Base-by-base conservation (phyloP, 1,140 invertebrate genomes). In the Drosophila lini region DNA sequence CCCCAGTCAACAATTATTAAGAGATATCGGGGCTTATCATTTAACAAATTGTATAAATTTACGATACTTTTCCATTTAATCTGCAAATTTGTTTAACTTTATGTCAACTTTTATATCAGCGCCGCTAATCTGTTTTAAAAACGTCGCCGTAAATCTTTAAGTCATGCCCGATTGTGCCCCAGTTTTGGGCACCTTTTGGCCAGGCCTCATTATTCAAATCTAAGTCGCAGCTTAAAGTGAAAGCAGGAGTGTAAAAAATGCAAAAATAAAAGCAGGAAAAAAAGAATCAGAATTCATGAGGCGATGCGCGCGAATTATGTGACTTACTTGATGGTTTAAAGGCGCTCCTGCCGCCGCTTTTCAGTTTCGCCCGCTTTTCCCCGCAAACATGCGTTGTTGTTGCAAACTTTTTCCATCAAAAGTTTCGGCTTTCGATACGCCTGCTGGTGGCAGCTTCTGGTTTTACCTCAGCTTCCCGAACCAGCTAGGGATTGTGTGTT, bases 321-420 rank as follows among this genome's bases (percentile, higher is more conserved):
- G 64, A 81, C 60, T 80, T 80, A 71, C 77, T 88, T 83, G 80
- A 71, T 71, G 83, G 68, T 73, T 80, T 71, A 78, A 85, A 81
- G 42, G 57, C 47, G 55, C 50, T 45, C 38, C 16, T 34, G 19
- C 32, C 36, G 44, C 44, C 31, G 42, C 63, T 13, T 31, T 32
- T 28, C 44, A 48, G 56, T 64, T 36, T 60, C 22, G 13, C 61
- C 57, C 52, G 10, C 31, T 70, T 45, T 61, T 65, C 25, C 48
- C 69, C 69, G 40, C 57, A 58, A 64, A 69, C 85, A 89, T 88
- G 84, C 80, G 83, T 88, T 83, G 84, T 89, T 88, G 83, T 89
- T 88, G 83, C 80, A 88, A 88, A 88, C 83, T 88, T 88, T 88
- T 88, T 88, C 84, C 83, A 88, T 88, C 83, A 88, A 88, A 88